A percentile compares a stretch with the other conserved stretches of the same genome.
Evolutionary conservation across 92 coral and sea anemone species (phyloP).

Genomic region (Chrysogorgia sp.): DNA sequence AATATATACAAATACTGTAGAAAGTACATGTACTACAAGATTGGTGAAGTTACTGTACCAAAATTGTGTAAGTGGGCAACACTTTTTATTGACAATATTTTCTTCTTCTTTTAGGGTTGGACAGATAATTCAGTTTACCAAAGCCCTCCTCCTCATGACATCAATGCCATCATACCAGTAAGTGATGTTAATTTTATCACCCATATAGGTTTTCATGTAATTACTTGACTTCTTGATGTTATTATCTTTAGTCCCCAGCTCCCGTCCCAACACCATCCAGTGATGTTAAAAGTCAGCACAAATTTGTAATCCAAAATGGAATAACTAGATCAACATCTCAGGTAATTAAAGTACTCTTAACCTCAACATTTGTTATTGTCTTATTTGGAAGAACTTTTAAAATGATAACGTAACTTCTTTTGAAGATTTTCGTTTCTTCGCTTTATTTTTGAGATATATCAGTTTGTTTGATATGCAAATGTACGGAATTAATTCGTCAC

Average conservation of each 20-base stretch:
- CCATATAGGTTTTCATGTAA: background rate
- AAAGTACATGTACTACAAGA: background rate
- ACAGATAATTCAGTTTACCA: constrained; percentile 34
- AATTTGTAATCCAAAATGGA: constrained; percentile 96
- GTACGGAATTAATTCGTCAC: too few species aligned
- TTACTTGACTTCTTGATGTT: background rate
- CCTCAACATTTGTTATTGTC: too few species aligned
- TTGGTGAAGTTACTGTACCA: background rate
- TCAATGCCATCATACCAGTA: constrained; percentile 27
- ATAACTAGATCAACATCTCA: constrained; percentile 90
- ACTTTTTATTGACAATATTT: background rate
- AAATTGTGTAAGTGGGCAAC: background rate
- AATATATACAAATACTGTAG: background rate
- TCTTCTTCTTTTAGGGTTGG: constrained; percentile 20
- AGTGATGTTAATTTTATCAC: background rate
- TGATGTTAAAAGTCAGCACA: constrained; percentile 81
- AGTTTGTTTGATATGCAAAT: too few species aligned
- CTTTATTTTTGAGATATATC: too few species aligned
- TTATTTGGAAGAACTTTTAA: too few species aligned
- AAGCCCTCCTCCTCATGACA: constrained; percentile 25
- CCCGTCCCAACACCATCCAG: constrained; percentile 88
- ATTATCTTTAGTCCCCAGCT: constrained; percentile 65
- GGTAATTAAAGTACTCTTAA: too few species aligned
- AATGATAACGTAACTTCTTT: too few species aligned
- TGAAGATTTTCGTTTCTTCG: too few species aligned